Percentiles rank a stretch among this genome's conserved stretches.
Conservation (phyloP, 2,113 vertebrate genomes). For the Ameiurus melas region DNA sequence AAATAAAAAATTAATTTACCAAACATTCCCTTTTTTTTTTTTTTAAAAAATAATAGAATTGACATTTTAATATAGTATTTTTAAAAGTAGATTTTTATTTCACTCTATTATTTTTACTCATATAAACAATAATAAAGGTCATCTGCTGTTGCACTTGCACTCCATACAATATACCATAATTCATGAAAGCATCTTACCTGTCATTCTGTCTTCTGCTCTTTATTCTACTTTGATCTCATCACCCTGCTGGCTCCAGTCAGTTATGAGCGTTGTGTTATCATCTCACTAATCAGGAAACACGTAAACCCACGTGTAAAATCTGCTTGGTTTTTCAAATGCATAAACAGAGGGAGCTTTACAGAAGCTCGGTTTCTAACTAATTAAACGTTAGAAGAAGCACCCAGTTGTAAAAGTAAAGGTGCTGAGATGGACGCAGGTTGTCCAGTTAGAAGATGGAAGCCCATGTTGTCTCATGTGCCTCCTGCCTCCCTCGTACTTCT, state of each 20-base stretch:
- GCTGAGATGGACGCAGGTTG: background rate
- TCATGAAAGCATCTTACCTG: constrained; percentile 8
- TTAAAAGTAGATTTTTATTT: background rate
- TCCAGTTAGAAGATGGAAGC: constrained; percentile 1
- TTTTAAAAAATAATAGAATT: background rate
- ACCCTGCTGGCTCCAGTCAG: background rate
- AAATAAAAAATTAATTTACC: background rate
- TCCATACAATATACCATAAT: background rate
- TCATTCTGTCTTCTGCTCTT: background rate
- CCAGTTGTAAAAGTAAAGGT: background rate
- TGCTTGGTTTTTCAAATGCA: constrained; percentile 34
- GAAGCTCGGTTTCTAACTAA: background rate
- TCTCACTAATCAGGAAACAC: background rate
- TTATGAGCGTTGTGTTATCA: background rate
- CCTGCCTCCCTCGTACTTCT: constrained; percentile 43
- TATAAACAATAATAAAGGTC: background rate
- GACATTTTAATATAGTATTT: background rate
- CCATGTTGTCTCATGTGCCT: constrained; percentile 1
- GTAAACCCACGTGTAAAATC: background rate
- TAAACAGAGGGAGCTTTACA: background rate
- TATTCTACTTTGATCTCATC: background rate
- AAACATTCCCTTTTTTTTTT: background rate
- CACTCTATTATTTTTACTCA: background rate
- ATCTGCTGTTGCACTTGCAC: background rate
- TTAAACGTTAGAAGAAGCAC: background rate